A percentile compares a stretch with the other conserved stretches of the same genome.
These are phyloP conservation scores for Bombyx mandarina DNA, from an alignment of 1,140 invertebrate species.

Conservation along the genomic window DNA sequence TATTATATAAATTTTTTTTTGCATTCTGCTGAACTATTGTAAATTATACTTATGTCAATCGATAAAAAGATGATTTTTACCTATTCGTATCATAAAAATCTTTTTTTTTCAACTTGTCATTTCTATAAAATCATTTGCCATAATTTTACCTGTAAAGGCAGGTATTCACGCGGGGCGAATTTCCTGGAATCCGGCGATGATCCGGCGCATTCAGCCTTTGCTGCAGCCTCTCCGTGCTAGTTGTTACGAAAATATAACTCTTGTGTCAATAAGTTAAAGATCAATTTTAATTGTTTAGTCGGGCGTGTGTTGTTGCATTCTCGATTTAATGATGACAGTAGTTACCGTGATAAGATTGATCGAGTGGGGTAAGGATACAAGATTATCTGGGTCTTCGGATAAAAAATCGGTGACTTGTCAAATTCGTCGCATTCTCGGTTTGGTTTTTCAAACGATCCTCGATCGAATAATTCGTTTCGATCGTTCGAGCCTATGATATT, in stretches of 20 bases:
- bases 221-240: conserved; percentile 22
- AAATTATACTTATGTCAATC: too few relatives aligned
- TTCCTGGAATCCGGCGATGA: conserved; percentile 69
- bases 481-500: conserved; percentile 11
- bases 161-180: conserved; percentile 67
- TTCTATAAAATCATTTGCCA: conserved; percentile 11
- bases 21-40: too few relatives aligned
- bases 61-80: too few relatives aligned
- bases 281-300: background rate
- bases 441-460: conserved; percentile 33
- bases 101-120: background rate
- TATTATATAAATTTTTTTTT: too few relatives aligned
- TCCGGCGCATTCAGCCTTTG: conserved; percentile 48
- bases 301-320: background rate
- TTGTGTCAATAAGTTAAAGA: too few relatives aligned
- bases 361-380: conserved; percentile 63
- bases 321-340: conserved; percentile 18
- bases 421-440: conserved; percentile 61
- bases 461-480: conserved; percentile 36
- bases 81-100: too few relatives aligned
- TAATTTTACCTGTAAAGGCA: conserved; percentile 57
- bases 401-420: conserved; percentile 68
- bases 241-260: too few relatives aligned
- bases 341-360: conserved; percentile 66
- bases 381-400: conserved; percentile 55